A percentile compares a stretch with the other conserved stretches of the same genome.
phyloP scores from a whole-genome alignment of 2,888 invertebrate genomes.

The Plemyria rubiginata region DNA sequence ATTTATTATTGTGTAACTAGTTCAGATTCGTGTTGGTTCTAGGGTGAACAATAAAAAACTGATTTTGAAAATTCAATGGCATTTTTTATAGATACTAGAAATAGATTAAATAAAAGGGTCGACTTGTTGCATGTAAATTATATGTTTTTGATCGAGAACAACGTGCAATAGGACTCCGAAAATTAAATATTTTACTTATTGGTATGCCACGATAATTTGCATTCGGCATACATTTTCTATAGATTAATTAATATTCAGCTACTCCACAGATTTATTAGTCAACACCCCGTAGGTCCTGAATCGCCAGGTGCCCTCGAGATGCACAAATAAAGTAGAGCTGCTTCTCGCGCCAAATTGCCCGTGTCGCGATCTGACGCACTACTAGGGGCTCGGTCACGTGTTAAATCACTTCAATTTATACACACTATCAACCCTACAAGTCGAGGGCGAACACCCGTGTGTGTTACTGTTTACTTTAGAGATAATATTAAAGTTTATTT shows the following conservation, averaged over 20 bases:
- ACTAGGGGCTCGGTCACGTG: conserved; percentile 74
- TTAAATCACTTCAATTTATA: conserved; percentile 75
- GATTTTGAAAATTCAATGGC: neutral
- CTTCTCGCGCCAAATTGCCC: conserved; percentile 78
- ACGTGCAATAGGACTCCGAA: too few relatives aligned
- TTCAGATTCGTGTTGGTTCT: conserved; percentile 1
- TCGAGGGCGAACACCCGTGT: conserved; percentile 55
- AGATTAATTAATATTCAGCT: conserved; percentile 12
- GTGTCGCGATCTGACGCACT: conserved; percentile 75
- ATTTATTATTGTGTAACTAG: conserved; percentile 5
- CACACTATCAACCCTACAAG: conserved; percentile 55
- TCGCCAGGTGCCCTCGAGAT: conserved; percentile 70
- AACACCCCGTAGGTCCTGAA: conserved; percentile 59
- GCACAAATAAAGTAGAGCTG: conserved; percentile 70
- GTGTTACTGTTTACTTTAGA: conserved; percentile 56
- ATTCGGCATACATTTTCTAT: neutral
- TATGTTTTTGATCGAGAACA: too few relatives aligned
- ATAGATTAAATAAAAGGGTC: neutral
- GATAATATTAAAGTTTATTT: conserved; percentile 53
- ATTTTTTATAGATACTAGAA: neutral
- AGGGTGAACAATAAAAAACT: neutral
- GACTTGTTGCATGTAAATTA: neutral
- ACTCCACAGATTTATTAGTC: conserved; percentile 51
- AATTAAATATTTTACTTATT: too few relatives aligned
- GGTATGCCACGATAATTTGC: too few relatives aligned